Evolutionary conservation across 1,140 invertebrate genomes (phyloP).

Genomic region (Gryllus bimaculatus): DNA sequence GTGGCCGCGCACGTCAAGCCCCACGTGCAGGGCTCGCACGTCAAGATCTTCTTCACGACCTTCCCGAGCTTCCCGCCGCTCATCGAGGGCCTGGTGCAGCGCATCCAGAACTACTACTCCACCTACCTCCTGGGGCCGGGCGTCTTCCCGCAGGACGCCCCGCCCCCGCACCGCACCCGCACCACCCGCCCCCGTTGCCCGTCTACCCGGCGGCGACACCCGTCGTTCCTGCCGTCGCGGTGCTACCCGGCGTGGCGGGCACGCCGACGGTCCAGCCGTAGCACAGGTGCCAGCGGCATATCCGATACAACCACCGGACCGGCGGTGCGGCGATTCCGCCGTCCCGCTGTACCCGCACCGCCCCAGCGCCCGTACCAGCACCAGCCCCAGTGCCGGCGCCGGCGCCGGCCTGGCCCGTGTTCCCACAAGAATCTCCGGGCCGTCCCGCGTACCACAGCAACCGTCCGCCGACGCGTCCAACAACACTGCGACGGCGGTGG

Average conservation of each 20-base stretch:
- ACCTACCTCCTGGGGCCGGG: conserved; percentile 20
- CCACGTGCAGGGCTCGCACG: not conserved
- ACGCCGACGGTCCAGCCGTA: not conserved
- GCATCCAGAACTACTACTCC: conserved; percentile 39
- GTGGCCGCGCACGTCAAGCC: not conserved
- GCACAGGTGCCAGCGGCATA: not conserved
- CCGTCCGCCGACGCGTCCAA: not conserved
- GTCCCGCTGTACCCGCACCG: not conserved
- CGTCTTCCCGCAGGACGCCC: not conserved
- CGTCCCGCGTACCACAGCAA: not conserved
- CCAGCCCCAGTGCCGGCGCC: no score
- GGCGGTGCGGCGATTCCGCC: not conserved
- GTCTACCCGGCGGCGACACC: no score
- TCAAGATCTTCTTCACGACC: conserved; percentile 11
- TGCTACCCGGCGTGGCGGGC: no score
- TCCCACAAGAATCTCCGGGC: not conserved
- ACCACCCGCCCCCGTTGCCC: no score
- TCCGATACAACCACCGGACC: not conserved
- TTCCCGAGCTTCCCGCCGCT: conserved; percentile 42
- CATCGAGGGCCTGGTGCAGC: conserved; percentile 49
- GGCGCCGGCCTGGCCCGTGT: not conserved
- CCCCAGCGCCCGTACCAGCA: not conserved
- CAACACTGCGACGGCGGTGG: not conserved
- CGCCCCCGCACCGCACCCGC: not conserved
- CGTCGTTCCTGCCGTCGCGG: no score